These are phyloP conservation scores for Mirza zaza DNA, from an alignment of 2,113 vertebrate genomes.

Conservation along the genomic window DNA sequence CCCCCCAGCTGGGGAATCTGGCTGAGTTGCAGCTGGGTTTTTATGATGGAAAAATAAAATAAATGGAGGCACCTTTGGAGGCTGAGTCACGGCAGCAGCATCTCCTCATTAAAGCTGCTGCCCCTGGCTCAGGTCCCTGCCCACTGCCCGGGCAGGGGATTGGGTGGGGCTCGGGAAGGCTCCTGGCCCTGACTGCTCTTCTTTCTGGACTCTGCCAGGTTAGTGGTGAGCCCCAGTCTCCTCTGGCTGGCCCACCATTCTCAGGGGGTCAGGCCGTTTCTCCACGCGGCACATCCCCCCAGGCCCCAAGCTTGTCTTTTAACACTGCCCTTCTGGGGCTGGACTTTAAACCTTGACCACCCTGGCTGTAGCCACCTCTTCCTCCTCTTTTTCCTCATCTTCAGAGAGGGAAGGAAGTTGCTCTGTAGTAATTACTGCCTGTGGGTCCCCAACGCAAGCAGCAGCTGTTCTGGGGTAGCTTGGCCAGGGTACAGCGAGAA, in stretches of 20 bases:
- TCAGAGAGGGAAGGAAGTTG: constrained; percentile 87
- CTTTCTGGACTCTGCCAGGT: background rate
- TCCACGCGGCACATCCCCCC: background rate
- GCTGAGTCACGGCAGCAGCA: constrained; percentile 84
- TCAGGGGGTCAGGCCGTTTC: background rate
- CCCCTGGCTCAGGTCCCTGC: constrained; percentile 79
- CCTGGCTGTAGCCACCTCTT: constrained; percentile 52
- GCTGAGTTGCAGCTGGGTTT: constrained; percentile 80
- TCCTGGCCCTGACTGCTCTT: constrained; percentile 33
- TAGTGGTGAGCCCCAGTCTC: background rate
- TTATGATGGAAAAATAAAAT: constrained; percentile 88
- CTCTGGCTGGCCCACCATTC: background rate
- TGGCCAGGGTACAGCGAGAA: constrained; percentile 76
- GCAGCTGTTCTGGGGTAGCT: constrained; percentile 89
- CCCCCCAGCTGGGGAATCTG: constrained; percentile 63
- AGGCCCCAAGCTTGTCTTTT: background rate
- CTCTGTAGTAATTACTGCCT: constrained; percentile 91
- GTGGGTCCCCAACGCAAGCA: constrained; percentile 89
- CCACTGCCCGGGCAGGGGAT: constrained; percentile 64
- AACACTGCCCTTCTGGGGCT: background rate
- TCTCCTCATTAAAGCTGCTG: constrained; percentile 85
- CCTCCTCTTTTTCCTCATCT: background rate
- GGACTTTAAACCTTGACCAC: constrained; percentile 82
- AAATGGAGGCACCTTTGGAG: constrained; percentile 84
- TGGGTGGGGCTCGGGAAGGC: constrained; percentile 56